Percentiles rank a stretch among this genome's conserved stretches.
These are phyloP conservation scores for Centropus bengalensis DNA, from an alignment of 2,113 vertebrate genomes.

Conservation along the genomic window DNA sequence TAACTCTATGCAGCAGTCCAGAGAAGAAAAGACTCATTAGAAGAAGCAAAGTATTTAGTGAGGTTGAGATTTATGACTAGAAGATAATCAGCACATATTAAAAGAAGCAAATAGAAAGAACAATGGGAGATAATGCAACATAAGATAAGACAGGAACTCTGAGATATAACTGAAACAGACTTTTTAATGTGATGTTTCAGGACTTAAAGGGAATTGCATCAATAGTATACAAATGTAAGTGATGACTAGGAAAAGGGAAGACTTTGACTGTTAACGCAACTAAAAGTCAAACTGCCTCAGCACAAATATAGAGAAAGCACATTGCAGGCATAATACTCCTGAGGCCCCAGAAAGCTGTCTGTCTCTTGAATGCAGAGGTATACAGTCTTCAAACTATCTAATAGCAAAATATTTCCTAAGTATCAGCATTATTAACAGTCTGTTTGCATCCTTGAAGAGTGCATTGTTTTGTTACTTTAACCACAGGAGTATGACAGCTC, in stretches of 20 bases:
- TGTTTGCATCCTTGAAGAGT: neutral
- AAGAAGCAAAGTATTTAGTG: neutral
- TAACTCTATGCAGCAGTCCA: neutral
- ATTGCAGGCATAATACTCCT: neutral
- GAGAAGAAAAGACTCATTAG: neutral
- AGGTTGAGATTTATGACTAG: neutral
- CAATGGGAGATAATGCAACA: neutral
- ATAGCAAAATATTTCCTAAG: neutral
- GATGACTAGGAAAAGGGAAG: neutral
- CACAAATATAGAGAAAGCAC: neutral
- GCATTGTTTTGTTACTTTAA: neutral
- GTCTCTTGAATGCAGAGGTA: neutral
- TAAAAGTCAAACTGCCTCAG: neutral
- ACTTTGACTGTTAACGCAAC: neutral
- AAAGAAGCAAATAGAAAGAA: neutral
- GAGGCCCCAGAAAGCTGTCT: neutral
- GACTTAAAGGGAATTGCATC: neutral
- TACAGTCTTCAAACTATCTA: neutral
- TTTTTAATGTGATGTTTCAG: neutral
- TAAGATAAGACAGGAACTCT: neutral
- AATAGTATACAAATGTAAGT: neutral
- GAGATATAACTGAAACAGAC: neutral
- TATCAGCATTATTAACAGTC: neutral
- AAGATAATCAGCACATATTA: accelerated
- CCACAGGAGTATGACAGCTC: neutral